These are phyloP conservation scores for Eudasyphora cyanicolor DNA, from an alignment of 2,888 invertebrate species.

Conservation along the genomic window DNA sequence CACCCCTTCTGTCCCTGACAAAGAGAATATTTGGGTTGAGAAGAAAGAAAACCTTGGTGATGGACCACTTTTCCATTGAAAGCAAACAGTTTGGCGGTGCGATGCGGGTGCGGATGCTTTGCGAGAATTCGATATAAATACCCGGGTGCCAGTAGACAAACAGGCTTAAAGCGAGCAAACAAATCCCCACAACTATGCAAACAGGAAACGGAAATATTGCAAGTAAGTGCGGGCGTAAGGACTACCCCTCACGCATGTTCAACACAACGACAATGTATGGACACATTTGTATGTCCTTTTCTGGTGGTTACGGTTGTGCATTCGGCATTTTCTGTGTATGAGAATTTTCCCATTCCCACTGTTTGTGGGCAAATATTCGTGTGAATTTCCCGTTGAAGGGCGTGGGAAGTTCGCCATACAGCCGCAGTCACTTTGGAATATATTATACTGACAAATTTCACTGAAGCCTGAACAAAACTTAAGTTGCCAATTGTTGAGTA, in stretches of 20 bases:
- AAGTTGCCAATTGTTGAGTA: background rate
- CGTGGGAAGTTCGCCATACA: too few species aligned
- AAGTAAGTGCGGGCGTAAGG: background rate
- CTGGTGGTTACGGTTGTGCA: background rate
- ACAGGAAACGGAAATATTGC: background rate
- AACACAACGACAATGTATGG: background rate
- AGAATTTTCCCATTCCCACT: too few species aligned
- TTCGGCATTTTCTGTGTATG: background rate
- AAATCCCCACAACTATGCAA: background rate
- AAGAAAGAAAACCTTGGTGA: background rate
- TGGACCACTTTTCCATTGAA: background rate
- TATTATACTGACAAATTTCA: background rate
- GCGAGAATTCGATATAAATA: background rate
- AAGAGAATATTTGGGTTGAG: background rate
- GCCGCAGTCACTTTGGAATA: background rate
- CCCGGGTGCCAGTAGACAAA: background rate
- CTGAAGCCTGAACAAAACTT: background rate
- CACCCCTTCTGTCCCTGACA: too few species aligned
- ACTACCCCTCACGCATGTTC: too few species aligned
- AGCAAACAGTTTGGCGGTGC: background rate
- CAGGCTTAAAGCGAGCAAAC: background rate
- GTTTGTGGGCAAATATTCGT: background rate
- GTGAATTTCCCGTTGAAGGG: background rate
- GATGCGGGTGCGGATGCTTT: too few species aligned
- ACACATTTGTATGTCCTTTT: background rate